Conservation (phyloP, 2,797 vertebrate species). For the Acanthornis magna region DNA sequence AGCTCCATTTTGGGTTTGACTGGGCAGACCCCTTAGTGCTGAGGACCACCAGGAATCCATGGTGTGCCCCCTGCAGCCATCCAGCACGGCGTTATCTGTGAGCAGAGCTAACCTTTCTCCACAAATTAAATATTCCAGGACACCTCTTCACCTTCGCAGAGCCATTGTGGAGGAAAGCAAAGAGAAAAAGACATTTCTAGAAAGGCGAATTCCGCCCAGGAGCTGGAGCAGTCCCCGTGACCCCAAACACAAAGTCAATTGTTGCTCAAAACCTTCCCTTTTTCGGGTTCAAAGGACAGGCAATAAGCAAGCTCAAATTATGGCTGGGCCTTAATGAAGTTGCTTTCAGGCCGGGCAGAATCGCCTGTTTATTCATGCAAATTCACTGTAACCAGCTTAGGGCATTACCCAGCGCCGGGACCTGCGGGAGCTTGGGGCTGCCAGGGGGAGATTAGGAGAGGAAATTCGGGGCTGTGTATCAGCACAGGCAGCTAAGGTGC, state of each 20-base stretch:
- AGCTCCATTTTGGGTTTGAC: not conserved
- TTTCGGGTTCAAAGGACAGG: not conserved
- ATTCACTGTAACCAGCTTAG: slow-evolving; percentile 12
- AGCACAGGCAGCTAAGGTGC: not conserved
- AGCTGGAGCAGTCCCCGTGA: not conserved
- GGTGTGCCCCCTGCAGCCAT: not conserved
- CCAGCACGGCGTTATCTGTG: not conserved
- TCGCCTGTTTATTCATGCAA: not conserved
- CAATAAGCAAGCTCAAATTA: not conserved
- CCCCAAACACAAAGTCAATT: not conserved
- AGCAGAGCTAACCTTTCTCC: not conserved
- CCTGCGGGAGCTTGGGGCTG: not conserved
- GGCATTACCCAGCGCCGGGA: not conserved
- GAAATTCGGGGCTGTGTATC: not conserved
- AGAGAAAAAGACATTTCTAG: not conserved
- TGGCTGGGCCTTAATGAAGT: not conserved
- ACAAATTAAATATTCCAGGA: not conserved
- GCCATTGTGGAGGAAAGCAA: not conserved
- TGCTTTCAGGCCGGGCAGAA: not conserved
- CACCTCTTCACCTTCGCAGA: not conserved
- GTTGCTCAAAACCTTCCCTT: not conserved
- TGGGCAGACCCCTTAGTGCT: not conserved
- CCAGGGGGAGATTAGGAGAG: not conserved
- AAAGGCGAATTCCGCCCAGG: not conserved
- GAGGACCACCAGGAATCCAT: not conserved